Base-by-base conservation (phyloP, 1,140 invertebrate genomes). In the Pararge aegeria region DNA sequence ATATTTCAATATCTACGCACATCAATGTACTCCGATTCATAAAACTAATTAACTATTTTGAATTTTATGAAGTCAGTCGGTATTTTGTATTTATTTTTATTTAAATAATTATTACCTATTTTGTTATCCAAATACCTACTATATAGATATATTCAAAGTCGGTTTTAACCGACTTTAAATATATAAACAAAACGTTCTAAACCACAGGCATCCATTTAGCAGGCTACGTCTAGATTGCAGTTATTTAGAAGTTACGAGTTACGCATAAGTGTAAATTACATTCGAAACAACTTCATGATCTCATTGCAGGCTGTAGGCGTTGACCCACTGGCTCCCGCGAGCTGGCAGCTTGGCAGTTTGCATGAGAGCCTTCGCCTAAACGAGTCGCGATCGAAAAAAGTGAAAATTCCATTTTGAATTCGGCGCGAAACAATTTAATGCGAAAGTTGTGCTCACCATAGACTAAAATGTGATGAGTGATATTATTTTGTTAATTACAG, bases 291-390 rank as follows among this genome's bases (percentile, higher is more conserved):
- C 78, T 80, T 79, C 77, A 80, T 85, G 83, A 86, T 83, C 80
- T 86, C 83, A 86, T 76, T 83, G 83, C 70, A 70, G 55, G 57
- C 66, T 67, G 83, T 83, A 75, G 78, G 79, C 78, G 83, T 72
- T 77, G 77, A 77, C 76, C 74, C 75, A 75, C 63, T 68, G 65
- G 54, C 59, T 64, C n/a, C n/a, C n/a, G 53, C 65, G 55, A 61
- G 64, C 38, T 65, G 56, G 73, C 65, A n/a, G 46, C 19, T n/a
- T 59, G 73, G 68, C 82, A 78, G 80, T 81, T 72, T 63, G 66
- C 64, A 44, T 55, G 52, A 51, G 46, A 60, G 66, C 75, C 75
- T 80, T 76, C 72, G 77, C 72, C 63, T 67, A 64, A 52, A 53
- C 52, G 61, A 30, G 34, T 18, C 61, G 30, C 38, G 13, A 19